phyloP scores from a whole-genome alignment of 2,888 invertebrate species.

The Agelastica alni region DNA sequence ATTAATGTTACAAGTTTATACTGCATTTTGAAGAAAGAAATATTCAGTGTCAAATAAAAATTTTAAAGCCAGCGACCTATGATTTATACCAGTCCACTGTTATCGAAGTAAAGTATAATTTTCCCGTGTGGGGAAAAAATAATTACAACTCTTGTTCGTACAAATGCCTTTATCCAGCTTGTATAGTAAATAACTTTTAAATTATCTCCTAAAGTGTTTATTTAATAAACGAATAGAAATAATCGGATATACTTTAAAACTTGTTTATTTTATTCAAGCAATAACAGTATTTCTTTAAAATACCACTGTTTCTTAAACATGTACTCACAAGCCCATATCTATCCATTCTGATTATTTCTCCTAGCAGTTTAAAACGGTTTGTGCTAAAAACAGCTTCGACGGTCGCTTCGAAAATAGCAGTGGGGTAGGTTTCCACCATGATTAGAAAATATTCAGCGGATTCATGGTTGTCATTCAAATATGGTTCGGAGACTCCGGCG shows the following conservation, averaged over 20 bases:
- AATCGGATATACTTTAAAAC: neutral
- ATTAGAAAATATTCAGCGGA: slow-evolving; percentile 5
- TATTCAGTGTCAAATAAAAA: no score
- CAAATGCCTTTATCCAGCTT: no score
- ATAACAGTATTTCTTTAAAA: slow-evolving; percentile 6
- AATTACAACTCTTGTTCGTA: no score
- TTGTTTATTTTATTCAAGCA: neutral
- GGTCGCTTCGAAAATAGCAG: slow-evolving; percentile 13
- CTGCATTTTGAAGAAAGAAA: no score
- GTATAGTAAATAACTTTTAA: no score
- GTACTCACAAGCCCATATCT: neutral
- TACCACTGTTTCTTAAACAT: neutral
- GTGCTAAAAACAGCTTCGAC: neutral
- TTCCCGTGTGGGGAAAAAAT: no score
- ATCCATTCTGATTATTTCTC: slow-evolving; percentile 5
- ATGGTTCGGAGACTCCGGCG: slow-evolving; percentile 7
- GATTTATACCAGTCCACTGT: no score
- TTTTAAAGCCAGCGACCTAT: no score
- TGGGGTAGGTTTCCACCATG: slow-evolving; percentile 1
- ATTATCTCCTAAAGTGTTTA: neutral
- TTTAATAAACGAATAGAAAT: neutral
- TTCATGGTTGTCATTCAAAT: neutral
- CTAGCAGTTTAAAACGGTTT: neutral
- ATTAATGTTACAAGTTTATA: no score
- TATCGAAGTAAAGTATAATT: no score